Conservation (phyloP, 2,888 invertebrate species). For the Chloroclysta siterata region DNA sequence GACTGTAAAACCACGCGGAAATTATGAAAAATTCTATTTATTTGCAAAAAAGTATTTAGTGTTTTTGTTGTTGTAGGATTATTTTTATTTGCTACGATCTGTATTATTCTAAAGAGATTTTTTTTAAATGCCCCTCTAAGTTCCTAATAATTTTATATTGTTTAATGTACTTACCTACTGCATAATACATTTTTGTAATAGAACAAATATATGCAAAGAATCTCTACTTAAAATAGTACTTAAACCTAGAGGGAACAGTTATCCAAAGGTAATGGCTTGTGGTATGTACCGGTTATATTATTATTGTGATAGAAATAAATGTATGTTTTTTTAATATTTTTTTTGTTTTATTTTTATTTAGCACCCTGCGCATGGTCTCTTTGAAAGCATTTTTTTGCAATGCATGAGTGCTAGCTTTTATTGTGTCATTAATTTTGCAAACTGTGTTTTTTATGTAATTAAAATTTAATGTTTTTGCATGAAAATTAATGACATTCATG, state of each 20-base stretch:
- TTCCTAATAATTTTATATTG: conserved; percentile 61
- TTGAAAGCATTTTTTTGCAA: conserved; percentile 17
- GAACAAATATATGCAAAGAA: conserved; percentile 56
- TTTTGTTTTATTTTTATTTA: conserved; percentile 77
- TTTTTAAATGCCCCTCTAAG: conserved; percentile 64
- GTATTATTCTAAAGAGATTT: conserved; percentile 65
- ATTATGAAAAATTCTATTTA: conserved; percentile 67
- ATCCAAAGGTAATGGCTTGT: conserved; percentile 70
- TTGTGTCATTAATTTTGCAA: conserved; percentile 1
- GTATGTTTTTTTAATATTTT: conserved; percentile 68
- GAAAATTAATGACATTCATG: background rate
- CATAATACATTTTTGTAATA: conserved; percentile 43
- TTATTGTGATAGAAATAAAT: conserved; percentile 78
- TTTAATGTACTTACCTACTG: conserved; percentile 8
- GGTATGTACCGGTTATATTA: conserved; percentile 57
- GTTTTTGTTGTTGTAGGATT: conserved; percentile 43
- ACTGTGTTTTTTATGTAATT: background rate
- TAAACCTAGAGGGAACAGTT: conserved; percentile 65
- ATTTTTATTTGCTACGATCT: conserved; percentile 43
- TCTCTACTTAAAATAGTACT: conserved; percentile 82
- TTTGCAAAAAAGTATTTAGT: conserved; percentile 48
- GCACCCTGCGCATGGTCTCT: conserved; percentile 61
- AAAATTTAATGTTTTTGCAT: background rate
- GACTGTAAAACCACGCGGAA: conserved; percentile 71
- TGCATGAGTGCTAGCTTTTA: conserved; percentile 19